phyloP scores from a whole-genome alignment of 1,140 invertebrate species.

The Drosophila auraria region DNA sequence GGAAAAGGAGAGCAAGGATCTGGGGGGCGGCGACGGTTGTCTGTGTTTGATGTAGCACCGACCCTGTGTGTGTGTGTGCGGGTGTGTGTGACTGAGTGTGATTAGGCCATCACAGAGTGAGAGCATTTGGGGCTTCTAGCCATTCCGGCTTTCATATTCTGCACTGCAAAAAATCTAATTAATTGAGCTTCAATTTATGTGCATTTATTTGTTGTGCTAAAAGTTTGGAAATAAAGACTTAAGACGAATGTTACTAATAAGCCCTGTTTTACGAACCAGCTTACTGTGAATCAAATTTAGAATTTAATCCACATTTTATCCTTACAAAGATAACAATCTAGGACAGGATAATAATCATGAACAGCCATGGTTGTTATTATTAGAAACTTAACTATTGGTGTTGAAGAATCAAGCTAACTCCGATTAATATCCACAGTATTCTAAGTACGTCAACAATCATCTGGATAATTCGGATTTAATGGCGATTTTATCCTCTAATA shows the following conservation, averaged over 20 bases:
- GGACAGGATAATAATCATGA: background rate
- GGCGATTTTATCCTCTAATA: too few relatives aligned
- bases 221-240: too few relatives aligned
- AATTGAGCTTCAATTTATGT: background rate
- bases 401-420: background rate
- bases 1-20: conserved; percentile 26
- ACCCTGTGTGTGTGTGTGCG: conserved; percentile 15
- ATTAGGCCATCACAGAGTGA: conserved; percentile 55
- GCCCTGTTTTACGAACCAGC: too few relatives aligned
- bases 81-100: conserved; percentile 60
- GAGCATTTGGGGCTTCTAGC: conserved; percentile 32
- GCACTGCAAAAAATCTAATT: background rate
- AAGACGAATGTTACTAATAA: background rate
- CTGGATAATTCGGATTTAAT: too few relatives aligned
- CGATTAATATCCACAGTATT: background rate
- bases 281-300: background rate
- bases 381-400: background rate
- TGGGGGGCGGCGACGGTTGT: conserved; percentile 17
- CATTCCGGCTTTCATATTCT: conserved; percentile 21
- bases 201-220: background rate
- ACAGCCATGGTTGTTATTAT: background rate
- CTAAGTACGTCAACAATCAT: too few relatives aligned
- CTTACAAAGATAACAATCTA: background rate
- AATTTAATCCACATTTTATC: background rate
- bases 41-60: conserved; percentile 71